Evolutionary conservation across 2,888 invertebrate genomes (phyloP), one percentile per base, ranked within the genome.

Genomic region (Habroteleia sp.): DNA sequence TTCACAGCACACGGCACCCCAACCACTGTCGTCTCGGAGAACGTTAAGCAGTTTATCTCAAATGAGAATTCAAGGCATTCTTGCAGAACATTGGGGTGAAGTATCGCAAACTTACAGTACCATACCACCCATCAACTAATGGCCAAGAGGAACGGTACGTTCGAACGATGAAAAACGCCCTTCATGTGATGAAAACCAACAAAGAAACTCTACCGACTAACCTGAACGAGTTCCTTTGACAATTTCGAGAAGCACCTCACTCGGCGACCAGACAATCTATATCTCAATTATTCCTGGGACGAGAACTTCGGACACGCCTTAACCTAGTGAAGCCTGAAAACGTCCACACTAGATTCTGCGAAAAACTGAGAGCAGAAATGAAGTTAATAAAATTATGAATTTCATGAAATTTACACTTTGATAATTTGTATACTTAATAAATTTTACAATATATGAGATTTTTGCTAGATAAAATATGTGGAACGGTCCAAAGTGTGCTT

Each of bases 201-300:
- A 16, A n/a, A 33, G 14, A 17, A 2, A 14, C 50, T 1, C 31
- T 63, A 3, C 41, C 50, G 13, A 4, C 7, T 6, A 35, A 74
- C 14, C 4, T 74, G 11, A 74, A 62, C 33, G 4, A 52, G 13
- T 73, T 71, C 23, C 25, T 76, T 6, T 35, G 52, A 2, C 54
- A 69, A 6, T 74, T 54, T 31, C 14, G 76, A 6, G 63, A 50
- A 29, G 44, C 65, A 31, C 44, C 66, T 29, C 77, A 79, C 29
- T 48, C 58, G 1, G 69, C 75, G 6, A 80, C 81, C n/a, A 75
- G 76, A 8, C 48, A 56, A 42, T 44, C 77, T 8, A 81, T 80
- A 29, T 14, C 80, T 10, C 56, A 71, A 39, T 44, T 81, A 8
- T 69, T 81, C 10, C 71, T 79, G 7, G 74, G 73, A 2, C 63